Percentiles rank a stretch among this genome's conserved stretches.
phyloP scores from a whole-genome alignment of 2,888 invertebrate genomes.

The Apoderus coryli region DNA sequence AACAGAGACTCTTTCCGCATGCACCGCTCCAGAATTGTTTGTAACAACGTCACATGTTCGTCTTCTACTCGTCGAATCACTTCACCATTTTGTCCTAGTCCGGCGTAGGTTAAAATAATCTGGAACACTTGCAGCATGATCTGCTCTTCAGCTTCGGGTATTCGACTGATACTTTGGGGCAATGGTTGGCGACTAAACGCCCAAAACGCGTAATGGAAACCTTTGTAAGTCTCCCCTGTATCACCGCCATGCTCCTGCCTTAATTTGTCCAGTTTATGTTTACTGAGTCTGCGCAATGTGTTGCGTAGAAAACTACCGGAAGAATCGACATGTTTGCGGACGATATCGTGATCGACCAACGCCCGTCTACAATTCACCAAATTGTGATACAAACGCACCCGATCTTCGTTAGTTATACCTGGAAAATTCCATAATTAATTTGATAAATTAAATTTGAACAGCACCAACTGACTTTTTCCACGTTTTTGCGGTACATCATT shows the following conservation, averaged over 20 bases:
- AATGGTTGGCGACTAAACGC: conserved; percentile 71
- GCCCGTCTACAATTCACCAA: conserved; percentile 69
- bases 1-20: conserved; percentile 79
- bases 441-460: neutral
- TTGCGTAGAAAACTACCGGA: conserved; percentile 79
- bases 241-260: conserved; percentile 51
- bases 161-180: conserved; percentile 68
- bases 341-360: conserved; percentile 66
- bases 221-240: conserved; percentile 74
- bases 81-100: conserved; percentile 59
- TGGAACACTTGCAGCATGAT: conserved; percentile 79
- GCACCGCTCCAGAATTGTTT: conserved; percentile 78
- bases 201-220: conserved; percentile 79
- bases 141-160: conserved; percentile 77
- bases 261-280: conserved; percentile 67
- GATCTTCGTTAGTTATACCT: conserved; percentile 76
- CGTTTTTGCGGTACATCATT: conserved; percentile 49
- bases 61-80: conserved; percentile 60
- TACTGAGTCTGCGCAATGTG: conserved; percentile 72
- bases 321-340: conserved; percentile 70
- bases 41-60: conserved; percentile 78
- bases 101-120: conserved; percentile 77
- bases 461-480: conserved; percentile 31
- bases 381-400: conserved; percentile 76
- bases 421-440: conserved; percentile 8